Evolutionary conservation across 2,113 vertebrate species (phyloP).

Genomic region (Apteryx owenii): DNA sequence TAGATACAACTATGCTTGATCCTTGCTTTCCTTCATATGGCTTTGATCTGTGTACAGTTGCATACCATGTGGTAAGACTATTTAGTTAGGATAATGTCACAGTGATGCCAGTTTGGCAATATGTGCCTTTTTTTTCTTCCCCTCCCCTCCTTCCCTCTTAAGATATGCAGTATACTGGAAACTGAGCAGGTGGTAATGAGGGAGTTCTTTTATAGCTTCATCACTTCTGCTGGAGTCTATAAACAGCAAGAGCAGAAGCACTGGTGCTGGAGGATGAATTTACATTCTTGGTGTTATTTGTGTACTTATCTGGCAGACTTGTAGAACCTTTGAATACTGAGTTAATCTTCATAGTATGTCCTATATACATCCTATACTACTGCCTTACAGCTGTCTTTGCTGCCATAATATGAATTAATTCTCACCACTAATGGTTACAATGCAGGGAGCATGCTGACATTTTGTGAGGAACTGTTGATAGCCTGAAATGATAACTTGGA

Average conservation of each 20-base stretch:
- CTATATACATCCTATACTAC: neutral
- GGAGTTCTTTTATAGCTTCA: constrained; percentile 7
- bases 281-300: neutral
- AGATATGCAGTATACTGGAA: neutral
- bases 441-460: accelerated
- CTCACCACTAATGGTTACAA: neutral
- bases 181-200: constrained; percentile 44
- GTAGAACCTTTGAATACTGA: neutral
- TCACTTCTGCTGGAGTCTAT: neutral
- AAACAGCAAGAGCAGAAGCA: neutral
- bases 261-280: neutral
- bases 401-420: neutral
- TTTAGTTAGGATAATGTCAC: neutral
- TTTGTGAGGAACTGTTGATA: neutral
- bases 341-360: neutral
- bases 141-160: neutral
- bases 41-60: neutral
- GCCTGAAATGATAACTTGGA: neutral
- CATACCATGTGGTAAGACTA: accelerated
- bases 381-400: neutral
- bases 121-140: neutral
- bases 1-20: neutral
- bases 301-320: neutral
- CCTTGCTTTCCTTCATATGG: neutral
- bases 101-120: neutral